Percentiles rank a stretch among this genome's conserved stretches.
Conservation (phyloP, 37 sponge, comb jelly and placozoan species). For the Tethya wilhelma region DNA sequence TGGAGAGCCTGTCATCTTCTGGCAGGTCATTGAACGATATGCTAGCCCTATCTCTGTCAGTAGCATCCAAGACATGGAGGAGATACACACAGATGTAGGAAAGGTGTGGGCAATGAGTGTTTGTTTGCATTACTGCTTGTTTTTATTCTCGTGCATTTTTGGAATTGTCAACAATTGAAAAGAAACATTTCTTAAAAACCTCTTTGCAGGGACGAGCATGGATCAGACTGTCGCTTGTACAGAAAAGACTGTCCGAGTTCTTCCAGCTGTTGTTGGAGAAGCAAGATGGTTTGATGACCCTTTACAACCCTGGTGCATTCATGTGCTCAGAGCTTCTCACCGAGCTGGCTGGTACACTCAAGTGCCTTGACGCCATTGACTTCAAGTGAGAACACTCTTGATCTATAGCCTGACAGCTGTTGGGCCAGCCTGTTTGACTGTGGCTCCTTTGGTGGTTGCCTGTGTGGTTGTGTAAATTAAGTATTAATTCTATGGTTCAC, state of each 20-base stretch:
- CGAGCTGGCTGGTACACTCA: conserved; percentile 62
- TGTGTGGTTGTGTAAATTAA: too few species aligned
- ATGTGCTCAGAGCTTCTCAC: conserved; percentile 47
- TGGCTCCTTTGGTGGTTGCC: too few species aligned
- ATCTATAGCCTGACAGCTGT: too few species aligned
- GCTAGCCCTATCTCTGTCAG: conserved; percentile 42
- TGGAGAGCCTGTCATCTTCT: conserved; percentile 41
- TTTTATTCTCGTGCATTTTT: too few species aligned
- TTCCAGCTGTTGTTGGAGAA: conserved; percentile 29
- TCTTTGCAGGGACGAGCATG: conserved; percentile 75
- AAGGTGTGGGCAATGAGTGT: conserved; percentile 33
- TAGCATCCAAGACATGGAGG: conserved; percentile 75
- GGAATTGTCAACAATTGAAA: too few species aligned
- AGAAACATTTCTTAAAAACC: too few species aligned
- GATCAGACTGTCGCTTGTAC: conserved; percentile 73
- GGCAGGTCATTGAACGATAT: conserved; percentile 56
- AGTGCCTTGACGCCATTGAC: conserved; percentile 83
- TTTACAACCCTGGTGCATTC: conserved; percentile 65
- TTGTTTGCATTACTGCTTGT: neutral
- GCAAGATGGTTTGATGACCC: conserved; percentile 25
- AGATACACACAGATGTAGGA: conserved; percentile 47
- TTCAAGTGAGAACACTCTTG: conserved; percentile 67
- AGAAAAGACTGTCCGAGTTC: conserved; percentile 71
- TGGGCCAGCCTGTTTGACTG: too few species aligned
- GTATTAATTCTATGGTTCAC: neutral